Conservation (phyloP, 2,797 vertebrate genomes). For the Oryzias sinensis region DNA sequence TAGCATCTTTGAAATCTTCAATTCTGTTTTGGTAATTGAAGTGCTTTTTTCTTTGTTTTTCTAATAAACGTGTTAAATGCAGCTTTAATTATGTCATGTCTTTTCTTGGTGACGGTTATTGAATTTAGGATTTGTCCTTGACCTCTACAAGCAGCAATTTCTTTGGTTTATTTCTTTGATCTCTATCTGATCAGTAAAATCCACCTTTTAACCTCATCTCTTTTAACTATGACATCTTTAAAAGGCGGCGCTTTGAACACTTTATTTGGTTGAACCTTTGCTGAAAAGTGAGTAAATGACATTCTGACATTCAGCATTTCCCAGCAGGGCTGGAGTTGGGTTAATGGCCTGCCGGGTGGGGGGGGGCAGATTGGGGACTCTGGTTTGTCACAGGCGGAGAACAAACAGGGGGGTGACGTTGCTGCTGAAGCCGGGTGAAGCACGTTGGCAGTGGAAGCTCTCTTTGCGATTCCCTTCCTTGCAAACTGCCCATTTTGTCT, state of each 20-base stretch:
- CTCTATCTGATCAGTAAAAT: neutral
- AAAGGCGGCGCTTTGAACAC: slow-evolving; percentile 2
- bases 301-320: slow-evolving; percentile 9
- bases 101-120: no score
- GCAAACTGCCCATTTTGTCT: slow-evolving; percentile 5
- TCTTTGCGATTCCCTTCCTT: neutral
- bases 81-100: no score
- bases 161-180: neutral
- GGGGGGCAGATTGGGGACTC: neutral
- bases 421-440: no score
- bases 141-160: no score
- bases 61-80: no score
- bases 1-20: no score
- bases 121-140: no score
- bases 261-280: slow-evolving; percentile 10
- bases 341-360: slow-evolving; percentile 7
- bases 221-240: neutral
- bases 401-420: neutral
- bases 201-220: no score
- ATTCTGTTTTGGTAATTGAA: no score
- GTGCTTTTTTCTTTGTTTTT: no score
- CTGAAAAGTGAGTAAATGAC: slow-evolving; percentile 8
- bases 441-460: neutral
- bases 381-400: neutral
- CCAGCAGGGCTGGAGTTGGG: neutral